Evolutionary conservation across 2,888 invertebrate species (phyloP).

Genomic region (Coleophora flavipennella): DNA sequence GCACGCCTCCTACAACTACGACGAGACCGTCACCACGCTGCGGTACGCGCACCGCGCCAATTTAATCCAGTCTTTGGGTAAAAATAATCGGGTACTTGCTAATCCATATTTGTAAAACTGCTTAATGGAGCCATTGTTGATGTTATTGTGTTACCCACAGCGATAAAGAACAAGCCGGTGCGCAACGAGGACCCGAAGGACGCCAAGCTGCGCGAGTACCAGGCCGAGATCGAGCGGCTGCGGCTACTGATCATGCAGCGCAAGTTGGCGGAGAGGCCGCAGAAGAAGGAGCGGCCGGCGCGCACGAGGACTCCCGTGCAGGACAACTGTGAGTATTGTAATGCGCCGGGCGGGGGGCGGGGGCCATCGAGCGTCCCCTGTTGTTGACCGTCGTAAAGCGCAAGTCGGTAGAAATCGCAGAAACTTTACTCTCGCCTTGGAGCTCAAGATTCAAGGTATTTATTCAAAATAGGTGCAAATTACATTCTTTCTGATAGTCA

Average conservation of each 20-base stretch:
- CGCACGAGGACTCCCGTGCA: conserved; percentile 5
- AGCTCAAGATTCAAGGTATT: too few relatives aligned
- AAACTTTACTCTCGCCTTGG: too few relatives aligned
- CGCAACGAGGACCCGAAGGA: conserved; percentile 99
- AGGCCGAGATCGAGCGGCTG: conserved; percentile 91
- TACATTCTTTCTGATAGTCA: too few relatives aligned
- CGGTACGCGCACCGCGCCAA: too few relatives aligned
- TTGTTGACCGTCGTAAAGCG: conserved; percentile 57
- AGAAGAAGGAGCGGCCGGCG: conserved; percentile 12
- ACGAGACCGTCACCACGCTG: too few relatives aligned
- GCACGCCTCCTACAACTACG: too few relatives aligned
- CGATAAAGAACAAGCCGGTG: conserved; percentile 98
- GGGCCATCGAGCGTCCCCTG: conserved; percentile 82
- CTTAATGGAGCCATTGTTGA: too few relatives aligned
- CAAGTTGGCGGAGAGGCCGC: conserved; percentile 33
- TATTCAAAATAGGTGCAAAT: too few relatives aligned
- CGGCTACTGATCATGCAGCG: conserved; percentile 59
- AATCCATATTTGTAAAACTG: too few relatives aligned
- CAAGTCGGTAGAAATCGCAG: too few relatives aligned
- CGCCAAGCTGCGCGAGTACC: conserved; percentile 94
- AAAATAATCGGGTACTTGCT: too few relatives aligned
- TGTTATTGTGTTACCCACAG: conserved; percentile 41
- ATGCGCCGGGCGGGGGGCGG: neutral
- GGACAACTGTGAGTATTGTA: conserved; percentile 21
- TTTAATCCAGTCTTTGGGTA: too few relatives aligned